phyloP scores from a whole-genome alignment of 2,797 vertebrate species.

The Salmo trutta region DNA sequence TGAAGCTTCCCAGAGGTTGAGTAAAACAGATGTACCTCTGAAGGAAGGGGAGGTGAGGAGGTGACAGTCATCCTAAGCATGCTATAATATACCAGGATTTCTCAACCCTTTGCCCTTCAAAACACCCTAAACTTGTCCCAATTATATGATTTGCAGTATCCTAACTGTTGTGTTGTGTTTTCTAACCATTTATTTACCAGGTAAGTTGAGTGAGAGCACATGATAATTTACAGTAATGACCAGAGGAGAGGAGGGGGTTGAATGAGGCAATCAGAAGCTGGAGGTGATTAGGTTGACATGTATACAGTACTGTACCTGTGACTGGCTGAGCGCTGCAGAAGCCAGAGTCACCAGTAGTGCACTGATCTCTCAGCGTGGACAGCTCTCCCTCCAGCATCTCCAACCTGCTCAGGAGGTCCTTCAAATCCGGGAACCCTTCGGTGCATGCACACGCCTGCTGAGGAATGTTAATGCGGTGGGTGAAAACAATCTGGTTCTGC shows the following conservation, averaged over 20 bases:
- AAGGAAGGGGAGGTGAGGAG: conserved; percentile 1
- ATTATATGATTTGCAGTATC: no score
- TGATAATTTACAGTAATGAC: background rate
- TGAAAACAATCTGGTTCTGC: conserved; percentile 95
- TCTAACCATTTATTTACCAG: no score
- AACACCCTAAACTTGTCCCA: no score
- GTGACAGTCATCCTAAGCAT: background rate
- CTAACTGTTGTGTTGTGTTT: no score
- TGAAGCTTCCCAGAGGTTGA: no score
- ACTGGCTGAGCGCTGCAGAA: conserved; percentile 85
- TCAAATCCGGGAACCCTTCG: conserved; percentile 78
- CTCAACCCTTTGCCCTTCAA: no score
- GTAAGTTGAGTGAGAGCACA: no score
- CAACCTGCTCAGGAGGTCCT: conserved; percentile 87
- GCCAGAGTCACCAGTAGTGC: conserved; percentile 58
- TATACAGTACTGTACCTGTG: conserved; percentile 69
- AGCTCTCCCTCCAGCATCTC: conserved; percentile 90
- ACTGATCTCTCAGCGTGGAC: conserved; percentile 86
- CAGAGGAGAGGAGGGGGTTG: background rate
- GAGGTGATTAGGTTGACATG: background rate
- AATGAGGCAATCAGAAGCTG: background rate
- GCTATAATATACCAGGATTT: no score
- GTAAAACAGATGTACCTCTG: conserved; percentile 43
- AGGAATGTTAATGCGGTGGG: conserved; percentile 94
- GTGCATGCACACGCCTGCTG: conserved; percentile 85